Base-by-base conservation (phyloP, 64 coral and sea anemone species). In the Porites australiensis region DNA sequence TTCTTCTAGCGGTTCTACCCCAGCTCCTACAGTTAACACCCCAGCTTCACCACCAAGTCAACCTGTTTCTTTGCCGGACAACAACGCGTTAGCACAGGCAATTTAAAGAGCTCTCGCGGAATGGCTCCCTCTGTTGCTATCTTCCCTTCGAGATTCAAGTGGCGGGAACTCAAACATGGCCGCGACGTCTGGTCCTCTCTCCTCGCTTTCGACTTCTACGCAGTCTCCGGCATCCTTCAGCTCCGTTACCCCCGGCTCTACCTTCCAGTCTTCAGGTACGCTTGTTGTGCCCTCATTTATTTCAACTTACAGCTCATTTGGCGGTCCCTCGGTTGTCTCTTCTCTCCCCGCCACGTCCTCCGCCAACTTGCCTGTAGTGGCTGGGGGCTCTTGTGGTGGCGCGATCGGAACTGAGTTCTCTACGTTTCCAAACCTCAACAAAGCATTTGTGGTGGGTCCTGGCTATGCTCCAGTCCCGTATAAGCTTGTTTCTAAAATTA, bases 401-500 rank as follows among this genome's bases (percentile, higher is more conserved):
- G 20, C 44, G 16, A 5, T 20, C 14, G 18, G 5, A 16, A 44
- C 20, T 72, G 65, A 65, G 13, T 72, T 15, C 12, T 72, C 67
- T 14, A 87, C n/a, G 2, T 13, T 8, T 50, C 47, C 60, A 19
- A 64, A 37, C 55, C 73, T 60, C 3, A 64, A 72, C 7, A 72
- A 49, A 18, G 65, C 65, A 3, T 87, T 87, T 72, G 23, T 87
- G 19, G 15, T 87, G 6, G 67, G 84, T 21, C 67, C 84, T 27
- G 84, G 84, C 3, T 50, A 70, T 23, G 23, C 84, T 20, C 87
- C 87, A 46, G 63, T 78, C 51, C 73, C 87, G 11, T 74, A 74
- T 20, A 89, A 77, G 19, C 57, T 89, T 27, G 87, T 89, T 13
- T 18, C 46, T 21, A 58, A 77, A 59, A 89, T 89, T 50, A 73